Evolutionary conservation across 2,888 invertebrate species (phyloP).

Genomic region (Dinocampus coccinellae): DNA sequence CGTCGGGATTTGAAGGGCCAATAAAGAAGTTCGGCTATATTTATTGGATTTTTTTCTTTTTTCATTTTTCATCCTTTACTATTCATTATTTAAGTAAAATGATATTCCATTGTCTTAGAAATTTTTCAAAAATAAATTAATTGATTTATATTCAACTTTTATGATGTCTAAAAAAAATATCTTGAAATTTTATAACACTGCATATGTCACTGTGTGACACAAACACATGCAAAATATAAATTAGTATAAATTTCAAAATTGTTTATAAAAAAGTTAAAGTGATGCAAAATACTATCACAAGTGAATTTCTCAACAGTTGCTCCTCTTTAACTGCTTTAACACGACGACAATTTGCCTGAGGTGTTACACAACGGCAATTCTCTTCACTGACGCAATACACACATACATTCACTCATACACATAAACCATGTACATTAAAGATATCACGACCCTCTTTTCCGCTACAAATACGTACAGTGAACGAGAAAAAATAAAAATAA

Average conservation of each 20-base stretch:
- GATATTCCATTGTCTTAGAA: not conserved
- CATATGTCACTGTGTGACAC: not conserved
- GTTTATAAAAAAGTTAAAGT: not conserved
- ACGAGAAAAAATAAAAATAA: not conserved
- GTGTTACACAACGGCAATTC: slow-evolving; percentile 16
- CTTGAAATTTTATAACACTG: not conserved
- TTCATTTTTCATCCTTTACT: not conserved
- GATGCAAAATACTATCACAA: not conserved
- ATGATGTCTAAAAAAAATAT: not conserved
- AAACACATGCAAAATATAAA: not conserved
- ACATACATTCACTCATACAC: not conserved
- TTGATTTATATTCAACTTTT: not conserved
- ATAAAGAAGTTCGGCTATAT: slow-evolving; percentile 3
- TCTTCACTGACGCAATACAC: not conserved
- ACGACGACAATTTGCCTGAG: slow-evolving; percentile 13
- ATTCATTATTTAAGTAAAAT: not conserved
- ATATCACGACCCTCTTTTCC: not conserved
- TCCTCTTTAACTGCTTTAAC: slow-evolving; percentile 27
- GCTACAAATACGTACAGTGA: not conserved
- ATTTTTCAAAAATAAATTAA: not conserved
- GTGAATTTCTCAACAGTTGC: not conserved
- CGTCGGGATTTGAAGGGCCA: slow-evolving; percentile 1
- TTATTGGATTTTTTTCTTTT: not conserved
- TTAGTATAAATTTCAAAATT: not conserved
- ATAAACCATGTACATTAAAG: not conserved